These are phyloP conservation scores for Coleophora flavipennella DNA, from an alignment of 2,888 invertebrate species.

Conservation along the genomic window DNA sequence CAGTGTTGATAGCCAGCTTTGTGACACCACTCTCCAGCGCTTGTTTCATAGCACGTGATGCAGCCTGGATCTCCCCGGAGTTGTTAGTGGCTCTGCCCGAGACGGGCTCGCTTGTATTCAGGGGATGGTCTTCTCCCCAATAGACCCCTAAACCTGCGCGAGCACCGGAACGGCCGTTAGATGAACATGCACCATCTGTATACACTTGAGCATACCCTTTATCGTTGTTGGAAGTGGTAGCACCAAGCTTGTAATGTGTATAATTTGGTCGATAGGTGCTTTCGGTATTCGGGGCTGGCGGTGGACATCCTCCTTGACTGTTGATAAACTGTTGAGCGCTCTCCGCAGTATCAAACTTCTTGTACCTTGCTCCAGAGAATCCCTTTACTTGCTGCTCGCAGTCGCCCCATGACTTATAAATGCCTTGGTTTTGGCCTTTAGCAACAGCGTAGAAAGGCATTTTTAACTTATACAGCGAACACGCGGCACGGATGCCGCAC, in stretches of 20 bases:
- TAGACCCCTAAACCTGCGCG: constrained; percentile 94
- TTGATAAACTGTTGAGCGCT: constrained; percentile 73
- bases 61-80: constrained; percentile 95
- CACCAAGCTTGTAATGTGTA: constrained; percentile 35
- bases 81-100: constrained; percentile 93
- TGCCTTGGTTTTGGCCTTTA: constrained; percentile 74
- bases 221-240: constrained; percentile 28
- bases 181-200: constrained; percentile 94
- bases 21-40: constrained; percentile 77
- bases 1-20: constrained; percentile 87
- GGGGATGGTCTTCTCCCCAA: constrained; percentile 83
- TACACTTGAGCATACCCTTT: constrained; percentile 74
- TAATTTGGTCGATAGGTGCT: constrained; percentile 1
- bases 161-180: constrained; percentile 84
- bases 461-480: no score
- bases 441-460: constrained; percentile 79
- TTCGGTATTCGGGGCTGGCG: background rate
- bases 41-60: constrained; percentile 80
- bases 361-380: constrained; percentile 75
- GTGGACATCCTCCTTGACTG: constrained; percentile 19
- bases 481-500: no score
- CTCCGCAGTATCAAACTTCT: constrained; percentile 74
- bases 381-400: constrained; percentile 75
- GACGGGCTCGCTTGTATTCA: constrained; percentile 87
- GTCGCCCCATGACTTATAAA: constrained; percentile 76